Percentiles rank a stretch among this genome's conserved stretches.
Conservation (phyloP, 2,113 vertebrate species). For the Corydoras maculifer region DNA sequence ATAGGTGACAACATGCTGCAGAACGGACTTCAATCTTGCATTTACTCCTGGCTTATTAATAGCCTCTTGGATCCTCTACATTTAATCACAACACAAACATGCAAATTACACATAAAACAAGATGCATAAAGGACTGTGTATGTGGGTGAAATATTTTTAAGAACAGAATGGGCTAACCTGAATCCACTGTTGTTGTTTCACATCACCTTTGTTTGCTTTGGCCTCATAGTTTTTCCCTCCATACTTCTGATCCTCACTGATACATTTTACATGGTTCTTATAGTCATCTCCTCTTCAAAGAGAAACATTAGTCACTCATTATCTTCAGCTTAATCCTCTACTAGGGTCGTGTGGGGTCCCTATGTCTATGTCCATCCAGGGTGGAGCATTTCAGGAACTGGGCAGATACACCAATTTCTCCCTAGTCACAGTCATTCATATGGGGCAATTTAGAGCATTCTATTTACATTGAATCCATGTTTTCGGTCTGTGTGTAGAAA, state of each 20-base stretch:
- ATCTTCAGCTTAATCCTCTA: background rate
- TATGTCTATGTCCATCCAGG: too few species aligned
- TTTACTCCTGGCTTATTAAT: slow-evolving; percentile 76
- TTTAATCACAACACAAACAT: slow-evolving; percentile 14
- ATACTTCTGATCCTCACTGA: slow-evolving; percentile 92
- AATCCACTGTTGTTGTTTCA: slow-evolving; percentile 91
- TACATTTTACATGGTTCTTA: slow-evolving; percentile 76
- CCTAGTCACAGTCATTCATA: too few species aligned
- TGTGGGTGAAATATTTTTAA: too few species aligned
- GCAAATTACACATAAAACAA: background rate
- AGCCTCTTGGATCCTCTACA: slow-evolving; percentile 79
- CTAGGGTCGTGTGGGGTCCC: too few species aligned
- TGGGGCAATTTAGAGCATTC: too few species aligned
- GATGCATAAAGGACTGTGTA: too few species aligned
- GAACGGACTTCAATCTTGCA: slow-evolving; percentile 71
- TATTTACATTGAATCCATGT: too few species aligned
- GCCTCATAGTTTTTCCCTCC: slow-evolving; percentile 86
- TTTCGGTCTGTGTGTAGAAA: too few species aligned
- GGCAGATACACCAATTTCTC: too few species aligned
- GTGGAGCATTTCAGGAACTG: too few species aligned
- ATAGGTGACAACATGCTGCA: slow-evolving; percentile 76
- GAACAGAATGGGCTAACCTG: slow-evolving; percentile 63
- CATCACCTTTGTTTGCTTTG: slow-evolving; percentile 82
- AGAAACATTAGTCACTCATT: background rate
- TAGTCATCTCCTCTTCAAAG: slow-evolving; percentile 82